A percentile compares a stretch with the other conserved stretches of the same genome.
Conservation (phyloP, 2,113 vertebrate species). For the Melospiza georgiana region DNA sequence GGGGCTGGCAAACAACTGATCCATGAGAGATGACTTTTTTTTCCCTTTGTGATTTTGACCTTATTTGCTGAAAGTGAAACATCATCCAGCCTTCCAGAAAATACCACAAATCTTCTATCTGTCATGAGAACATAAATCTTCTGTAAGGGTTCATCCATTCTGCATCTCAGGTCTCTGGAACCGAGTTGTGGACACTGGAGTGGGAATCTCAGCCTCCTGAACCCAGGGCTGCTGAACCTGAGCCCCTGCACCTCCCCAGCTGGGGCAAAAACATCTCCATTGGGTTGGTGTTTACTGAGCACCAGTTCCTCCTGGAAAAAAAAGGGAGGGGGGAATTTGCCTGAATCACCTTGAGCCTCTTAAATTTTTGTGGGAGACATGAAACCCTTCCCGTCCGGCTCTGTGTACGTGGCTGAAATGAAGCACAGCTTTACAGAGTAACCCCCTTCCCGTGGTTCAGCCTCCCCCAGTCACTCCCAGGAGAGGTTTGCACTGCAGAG, state of each 20-base stretch:
- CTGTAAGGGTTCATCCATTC: background rate
- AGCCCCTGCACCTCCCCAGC: background rate
- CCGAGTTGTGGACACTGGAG: accelerated
- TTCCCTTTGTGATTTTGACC: background rate
- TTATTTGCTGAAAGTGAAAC: conserved; percentile 37
- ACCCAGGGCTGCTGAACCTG: background rate
- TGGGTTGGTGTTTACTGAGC: background rate
- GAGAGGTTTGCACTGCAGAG: background rate
- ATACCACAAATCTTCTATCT: background rate
- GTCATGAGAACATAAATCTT: background rate
- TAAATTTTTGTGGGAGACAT: background rate
- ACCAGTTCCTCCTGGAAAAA: background rate
- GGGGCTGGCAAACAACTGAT: background rate
- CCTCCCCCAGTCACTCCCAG: accelerated
- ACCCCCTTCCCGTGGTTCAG: background rate
- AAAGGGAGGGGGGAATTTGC: background rate
- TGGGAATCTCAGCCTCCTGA: background rate
- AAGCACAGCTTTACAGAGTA: background rate
- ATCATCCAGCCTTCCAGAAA: conserved; percentile 5
- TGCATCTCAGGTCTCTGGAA: background rate
- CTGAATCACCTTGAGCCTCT: background rate
- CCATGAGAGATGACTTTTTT: background rate
- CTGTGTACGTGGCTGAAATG: background rate
- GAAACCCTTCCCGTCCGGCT: background rate
- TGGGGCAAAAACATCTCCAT: background rate